These are phyloP conservation scores for Callithrix jacchus DNA, from an alignment of 2,113 vertebrate genomes.

Conservation along the genomic window DNA sequence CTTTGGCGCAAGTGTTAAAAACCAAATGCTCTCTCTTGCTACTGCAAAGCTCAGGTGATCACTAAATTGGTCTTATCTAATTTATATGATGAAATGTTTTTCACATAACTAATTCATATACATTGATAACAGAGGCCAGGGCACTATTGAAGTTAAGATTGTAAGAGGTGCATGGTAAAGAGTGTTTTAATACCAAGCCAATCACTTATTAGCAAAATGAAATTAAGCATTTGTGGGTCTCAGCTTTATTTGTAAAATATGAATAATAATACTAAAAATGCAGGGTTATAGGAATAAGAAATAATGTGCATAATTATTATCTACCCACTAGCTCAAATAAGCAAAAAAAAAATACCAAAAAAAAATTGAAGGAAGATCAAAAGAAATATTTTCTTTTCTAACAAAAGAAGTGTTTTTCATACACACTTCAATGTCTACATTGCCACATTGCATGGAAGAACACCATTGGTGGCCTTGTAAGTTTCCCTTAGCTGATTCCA, in stretches of 20 bases:
- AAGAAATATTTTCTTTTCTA: not conserved
- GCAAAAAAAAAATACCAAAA: not conserved
- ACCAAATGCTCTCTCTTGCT: not conserved
- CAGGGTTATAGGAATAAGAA: not conserved
- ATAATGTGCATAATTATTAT: not conserved
- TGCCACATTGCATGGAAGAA: not conserved
- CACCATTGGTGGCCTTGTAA: not conserved
- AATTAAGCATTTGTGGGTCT: not conserved
- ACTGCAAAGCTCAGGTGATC: not conserved
- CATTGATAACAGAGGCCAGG: not conserved
- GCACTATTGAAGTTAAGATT: not conserved
- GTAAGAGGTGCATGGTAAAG: not conserved
- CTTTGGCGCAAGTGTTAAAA: constrained; percentile 22
- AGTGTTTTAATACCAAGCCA: not conserved
- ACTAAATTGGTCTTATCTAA: not conserved
- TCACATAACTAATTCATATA: not conserved
- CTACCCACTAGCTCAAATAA: not conserved
- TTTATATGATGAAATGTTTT: constrained; percentile 32
- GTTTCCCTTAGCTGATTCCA: not conserved
- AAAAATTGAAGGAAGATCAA: not conserved
- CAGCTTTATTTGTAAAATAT: constrained; percentile 11
- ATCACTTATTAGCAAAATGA: not conserved
- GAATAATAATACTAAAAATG: not conserved
- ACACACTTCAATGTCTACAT: not conserved
- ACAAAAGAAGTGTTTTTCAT: not conserved